phyloP scores from a whole-genome alignment of 2,797 vertebrate genomes.

The Phaenicophaeus curvirostris region DNA sequence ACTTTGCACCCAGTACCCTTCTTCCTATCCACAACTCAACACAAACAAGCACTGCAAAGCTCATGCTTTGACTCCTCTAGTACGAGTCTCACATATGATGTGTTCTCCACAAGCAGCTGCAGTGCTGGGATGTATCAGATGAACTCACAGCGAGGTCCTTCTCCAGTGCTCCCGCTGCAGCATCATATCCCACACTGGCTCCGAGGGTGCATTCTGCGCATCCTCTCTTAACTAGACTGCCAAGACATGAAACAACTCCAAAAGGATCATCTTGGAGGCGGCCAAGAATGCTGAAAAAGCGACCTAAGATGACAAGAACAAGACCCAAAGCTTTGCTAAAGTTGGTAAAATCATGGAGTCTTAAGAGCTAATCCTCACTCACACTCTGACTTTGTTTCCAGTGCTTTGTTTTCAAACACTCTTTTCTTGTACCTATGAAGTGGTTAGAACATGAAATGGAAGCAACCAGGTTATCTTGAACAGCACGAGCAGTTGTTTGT shows the following conservation, averaged over 20 bases:
- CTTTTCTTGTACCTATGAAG: slow-evolving; percentile 7
- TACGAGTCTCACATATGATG: background rate
- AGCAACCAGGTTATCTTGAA: slow-evolving; percentile 37
- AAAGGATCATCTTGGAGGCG: background rate
- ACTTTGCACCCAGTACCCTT: background rate
- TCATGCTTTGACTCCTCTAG: background rate
- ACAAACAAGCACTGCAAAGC: background rate
- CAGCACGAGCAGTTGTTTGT: slow-evolving; percentile 23
- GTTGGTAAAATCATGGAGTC: background rate
- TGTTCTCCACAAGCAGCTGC: background rate
- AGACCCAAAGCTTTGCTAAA: background rate
- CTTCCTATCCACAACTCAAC: background rate
- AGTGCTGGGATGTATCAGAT: background rate
- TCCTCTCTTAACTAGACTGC: background rate
- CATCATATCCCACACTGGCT: background rate
- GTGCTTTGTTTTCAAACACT: slow-evolving; percentile 29
- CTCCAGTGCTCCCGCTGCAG: background rate
- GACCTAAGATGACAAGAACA: background rate
- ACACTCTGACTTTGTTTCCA: background rate
- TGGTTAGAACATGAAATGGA: slow-evolving; percentile 15
- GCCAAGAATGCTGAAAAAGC: background rate
- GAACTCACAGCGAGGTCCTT: background rate
- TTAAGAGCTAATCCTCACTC: background rate
- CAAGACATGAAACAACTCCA: background rate
- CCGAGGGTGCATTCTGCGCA: background rate